These are phyloP conservation scores for Desmophyllum pertusum DNA, from an alignment of 92 coral and sea anemone genomes.

Conservation along the genomic window DNA sequence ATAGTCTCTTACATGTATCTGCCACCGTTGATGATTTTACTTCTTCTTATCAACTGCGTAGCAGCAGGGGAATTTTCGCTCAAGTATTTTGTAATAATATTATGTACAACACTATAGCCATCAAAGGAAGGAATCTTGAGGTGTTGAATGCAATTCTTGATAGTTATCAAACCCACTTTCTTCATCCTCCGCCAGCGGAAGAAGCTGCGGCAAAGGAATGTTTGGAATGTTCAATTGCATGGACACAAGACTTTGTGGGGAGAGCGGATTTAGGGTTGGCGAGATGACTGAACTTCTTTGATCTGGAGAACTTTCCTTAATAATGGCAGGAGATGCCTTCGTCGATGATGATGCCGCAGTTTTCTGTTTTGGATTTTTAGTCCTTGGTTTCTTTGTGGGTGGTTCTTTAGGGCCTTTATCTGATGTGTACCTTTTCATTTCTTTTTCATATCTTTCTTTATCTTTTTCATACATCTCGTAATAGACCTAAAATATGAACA, in stretches of 20 bases:
- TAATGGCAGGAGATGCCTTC: conserved; percentile 8
- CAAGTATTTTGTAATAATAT: too few species aligned
- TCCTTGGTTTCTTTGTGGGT: conserved; percentile 70
- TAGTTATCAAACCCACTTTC: conserved; percentile 34
- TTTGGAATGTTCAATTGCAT: conserved; percentile 75
- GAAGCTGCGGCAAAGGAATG: conserved; percentile 64
- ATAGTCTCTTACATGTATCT: too few species aligned
- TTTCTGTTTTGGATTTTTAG: conserved; percentile 66
- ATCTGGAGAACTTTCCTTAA: conserved; percentile 41
- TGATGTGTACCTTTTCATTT: conserved; percentile 91
- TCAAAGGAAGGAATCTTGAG: conserved; percentile 44
- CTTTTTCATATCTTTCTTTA: conserved; percentile 94
- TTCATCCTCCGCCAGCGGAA: conserved; percentile 32
- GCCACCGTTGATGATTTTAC: too few species aligned
- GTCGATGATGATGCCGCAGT: conserved; percentile 1
- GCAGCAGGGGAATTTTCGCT: too few species aligned
- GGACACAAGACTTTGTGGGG: conserved; percentile 74
- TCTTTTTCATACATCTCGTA: conserved; percentile 98
- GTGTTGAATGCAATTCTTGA: conserved; percentile 28
- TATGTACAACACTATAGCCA: neutral
- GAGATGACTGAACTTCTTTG: conserved; percentile 61
- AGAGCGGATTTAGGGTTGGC: conserved; percentile 80
- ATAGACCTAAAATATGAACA: conserved; percentile 67
- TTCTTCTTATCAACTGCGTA: too few species aligned
- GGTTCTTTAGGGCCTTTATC: conserved; percentile 78